A percentile compares a stretch with the other conserved stretches of the same genome.
Evolutionary conservation across 2,888 invertebrate genomes (phyloP).

Genomic region (Tetranychus truncatus): DNA sequence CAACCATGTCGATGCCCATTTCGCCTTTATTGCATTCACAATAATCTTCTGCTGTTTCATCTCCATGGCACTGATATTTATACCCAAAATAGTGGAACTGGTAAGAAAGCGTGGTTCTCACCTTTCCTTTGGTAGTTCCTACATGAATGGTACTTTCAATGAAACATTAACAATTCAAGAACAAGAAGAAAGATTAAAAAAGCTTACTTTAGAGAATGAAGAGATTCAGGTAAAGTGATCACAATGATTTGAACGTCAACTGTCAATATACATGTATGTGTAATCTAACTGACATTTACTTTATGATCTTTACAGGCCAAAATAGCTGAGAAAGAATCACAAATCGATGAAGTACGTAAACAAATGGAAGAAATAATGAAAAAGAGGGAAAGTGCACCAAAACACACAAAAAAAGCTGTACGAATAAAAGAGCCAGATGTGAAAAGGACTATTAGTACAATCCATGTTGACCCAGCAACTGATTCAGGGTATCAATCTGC

Average conservation of each 20-base stretch:
- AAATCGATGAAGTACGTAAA: conserved; percentile 23
- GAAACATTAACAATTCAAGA: conserved; percentile 41
- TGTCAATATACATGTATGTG: too few species aligned
- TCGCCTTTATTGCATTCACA: conserved; percentile 83
- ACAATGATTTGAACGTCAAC: too few species aligned
- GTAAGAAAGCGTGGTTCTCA: conserved; percentile 37
- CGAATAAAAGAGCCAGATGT: conserved; percentile 22
- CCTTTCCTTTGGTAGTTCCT: conserved; percentile 5
- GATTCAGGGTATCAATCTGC: conserved; percentile 36
- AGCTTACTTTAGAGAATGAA: conserved; percentile 80
- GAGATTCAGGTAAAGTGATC: conserved; percentile 48
- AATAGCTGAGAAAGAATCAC: conserved; percentile 29
- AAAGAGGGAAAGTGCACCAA: conserved; percentile 17
- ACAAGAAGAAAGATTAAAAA: conserved; percentile 84
- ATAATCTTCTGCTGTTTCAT: conserved; percentile 95
- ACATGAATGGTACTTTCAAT: conserved; percentile 20
- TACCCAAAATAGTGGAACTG: conserved; percentile 58
- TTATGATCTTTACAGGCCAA: not conserved
- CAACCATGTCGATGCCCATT: conserved; percentile 91
- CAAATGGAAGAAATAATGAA: conserved; percentile 22
- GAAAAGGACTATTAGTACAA: not conserved
- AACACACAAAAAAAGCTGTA: conserved; percentile 21
- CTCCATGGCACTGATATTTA: conserved; percentile 93
- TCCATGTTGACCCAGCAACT: conserved; percentile 25
- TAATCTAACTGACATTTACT: too few species aligned